phyloP scores from a whole-genome alignment of 2,888 invertebrate genomes.

The Cephus runcator region DNA sequence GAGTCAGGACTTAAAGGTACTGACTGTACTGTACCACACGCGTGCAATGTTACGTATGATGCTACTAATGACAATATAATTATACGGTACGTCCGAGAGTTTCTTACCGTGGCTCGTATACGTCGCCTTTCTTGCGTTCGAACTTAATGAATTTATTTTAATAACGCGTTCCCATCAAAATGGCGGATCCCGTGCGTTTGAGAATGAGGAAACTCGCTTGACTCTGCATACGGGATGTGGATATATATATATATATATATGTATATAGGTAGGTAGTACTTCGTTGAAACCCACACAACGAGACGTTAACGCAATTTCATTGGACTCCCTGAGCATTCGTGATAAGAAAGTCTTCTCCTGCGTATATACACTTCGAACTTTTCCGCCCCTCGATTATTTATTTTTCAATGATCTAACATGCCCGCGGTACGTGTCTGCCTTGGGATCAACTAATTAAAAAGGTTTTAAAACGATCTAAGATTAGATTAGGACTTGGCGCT shows the following conservation, averaged over 20 bases:
- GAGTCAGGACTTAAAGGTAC: not conserved
- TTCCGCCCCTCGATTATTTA: not conserved
- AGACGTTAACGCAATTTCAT: not conserved
- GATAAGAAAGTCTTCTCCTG: not conserved
- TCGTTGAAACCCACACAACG: not conserved
- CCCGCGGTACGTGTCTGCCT: not conserved
- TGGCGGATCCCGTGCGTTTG: not conserved
- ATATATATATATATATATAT: not conserved
- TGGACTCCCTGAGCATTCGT: not conserved
- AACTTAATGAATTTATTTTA: slow-evolving; percentile 49
- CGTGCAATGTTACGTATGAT: slow-evolving; percentile 21
- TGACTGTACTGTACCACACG: slow-evolving; percentile 22
- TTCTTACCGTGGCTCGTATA: slow-evolving; percentile 30
- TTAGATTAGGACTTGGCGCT: not conserved
- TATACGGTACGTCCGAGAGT: slow-evolving; percentile 40
- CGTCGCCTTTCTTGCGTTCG: slow-evolving; percentile 25
- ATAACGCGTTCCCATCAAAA: slow-evolving; percentile 25
- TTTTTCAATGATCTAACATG: not conserved
- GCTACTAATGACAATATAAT: slow-evolving; percentile 57
- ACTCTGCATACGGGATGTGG: not conserved
- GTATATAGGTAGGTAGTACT: not conserved
- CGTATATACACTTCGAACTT: not conserved
- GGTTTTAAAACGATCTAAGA: slow-evolving; percentile 1
- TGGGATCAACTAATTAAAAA: slow-evolving; percentile 1
- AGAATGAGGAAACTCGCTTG: not conserved